These are phyloP conservation scores for Trematomus bernacchii DNA, from an alignment of 2,797 vertebrate species.

Conservation along the genomic window DNA sequence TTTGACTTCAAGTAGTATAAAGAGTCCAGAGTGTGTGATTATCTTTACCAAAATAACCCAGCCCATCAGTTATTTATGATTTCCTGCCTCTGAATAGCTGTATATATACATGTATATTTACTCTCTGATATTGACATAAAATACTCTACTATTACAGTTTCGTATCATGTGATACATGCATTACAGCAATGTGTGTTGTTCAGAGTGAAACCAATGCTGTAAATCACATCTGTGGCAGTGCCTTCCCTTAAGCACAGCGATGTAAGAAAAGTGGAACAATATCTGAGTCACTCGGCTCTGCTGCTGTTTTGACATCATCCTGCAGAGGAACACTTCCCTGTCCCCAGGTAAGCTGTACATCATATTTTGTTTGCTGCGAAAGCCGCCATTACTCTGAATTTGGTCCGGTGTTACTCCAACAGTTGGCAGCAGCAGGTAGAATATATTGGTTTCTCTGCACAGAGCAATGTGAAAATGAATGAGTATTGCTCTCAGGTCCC, in stretches of 20 bases:
- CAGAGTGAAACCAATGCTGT: constrained; percentile 32
- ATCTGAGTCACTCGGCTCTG: constrained; percentile 41
- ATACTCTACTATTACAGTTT: constrained; percentile 17
- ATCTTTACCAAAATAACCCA: constrained; percentile 27
- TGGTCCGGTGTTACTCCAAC: constrained; percentile 42
- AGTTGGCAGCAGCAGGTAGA: constrained; percentile 37
- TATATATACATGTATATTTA: neutral
- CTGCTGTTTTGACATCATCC: constrained; percentile 53
- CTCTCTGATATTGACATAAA: neutral
- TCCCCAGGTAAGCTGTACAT: constrained; percentile 75
- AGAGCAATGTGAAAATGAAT: constrained; percentile 33
- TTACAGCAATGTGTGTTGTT: constrained; percentile 28
- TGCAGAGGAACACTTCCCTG: constrained; percentile 58
- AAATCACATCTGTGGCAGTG: constrained; percentile 48
- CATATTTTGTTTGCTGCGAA: constrained; percentile 68
- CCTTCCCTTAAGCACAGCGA: constrained; percentile 53
- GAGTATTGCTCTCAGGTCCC: constrained; percentile 20
- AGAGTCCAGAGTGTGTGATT: constrained; percentile 9
- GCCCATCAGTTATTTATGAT: constrained; percentile 23
- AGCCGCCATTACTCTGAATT: constrained; percentile 70
- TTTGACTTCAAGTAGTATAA: constrained; percentile 16
- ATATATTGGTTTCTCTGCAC: constrained; percentile 53
- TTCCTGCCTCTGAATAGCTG: constrained; percentile 1
- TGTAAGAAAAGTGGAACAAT: constrained; percentile 54
- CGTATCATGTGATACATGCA: constrained; percentile 3